phyloP scores from a whole-genome alignment of 2,797 vertebrate species.

The Petrocephalus schoutedeni region DNA sequence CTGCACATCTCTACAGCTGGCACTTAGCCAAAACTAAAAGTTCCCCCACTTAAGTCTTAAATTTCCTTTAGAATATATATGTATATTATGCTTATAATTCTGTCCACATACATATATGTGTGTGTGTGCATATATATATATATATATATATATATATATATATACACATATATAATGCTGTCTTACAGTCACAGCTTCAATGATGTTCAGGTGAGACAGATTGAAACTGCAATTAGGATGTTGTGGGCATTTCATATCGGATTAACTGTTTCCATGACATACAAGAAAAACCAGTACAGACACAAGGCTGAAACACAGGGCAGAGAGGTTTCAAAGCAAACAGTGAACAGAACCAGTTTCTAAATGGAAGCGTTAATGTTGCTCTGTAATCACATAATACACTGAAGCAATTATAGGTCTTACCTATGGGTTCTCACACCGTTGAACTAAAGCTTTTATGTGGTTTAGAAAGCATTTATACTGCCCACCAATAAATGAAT shows the following conservation, averaged over 20 bases:
- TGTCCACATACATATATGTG: too few relatives aligned
- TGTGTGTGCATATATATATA: too few relatives aligned
- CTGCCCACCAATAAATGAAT: neutral
- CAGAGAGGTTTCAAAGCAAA: neutral
- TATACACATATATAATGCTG: neutral
- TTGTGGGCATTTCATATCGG: slow-evolving; percentile 8
- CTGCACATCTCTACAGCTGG: neutral
- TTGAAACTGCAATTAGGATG: neutral
- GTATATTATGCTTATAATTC: too few relatives aligned
- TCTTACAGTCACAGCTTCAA: neutral
- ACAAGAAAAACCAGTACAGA: slow-evolving; percentile 22
- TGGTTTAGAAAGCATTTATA: neutral
- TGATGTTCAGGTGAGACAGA: neutral
- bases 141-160: neutral
- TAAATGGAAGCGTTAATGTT: neutral
- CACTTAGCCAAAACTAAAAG: neutral
- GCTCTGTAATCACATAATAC: neutral
- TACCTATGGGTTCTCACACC: neutral
- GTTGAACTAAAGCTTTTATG: neutral
- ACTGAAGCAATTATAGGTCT: neutral
- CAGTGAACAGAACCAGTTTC: neutral
- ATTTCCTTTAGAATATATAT: neutral
- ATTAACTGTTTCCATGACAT: slow-evolving; percentile 10
- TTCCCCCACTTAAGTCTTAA: neutral
- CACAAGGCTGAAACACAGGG: neutral